Base-by-base conservation (phyloP, 2,797 vertebrate genomes). In the Ctenopoma kingsleyae region DNA sequence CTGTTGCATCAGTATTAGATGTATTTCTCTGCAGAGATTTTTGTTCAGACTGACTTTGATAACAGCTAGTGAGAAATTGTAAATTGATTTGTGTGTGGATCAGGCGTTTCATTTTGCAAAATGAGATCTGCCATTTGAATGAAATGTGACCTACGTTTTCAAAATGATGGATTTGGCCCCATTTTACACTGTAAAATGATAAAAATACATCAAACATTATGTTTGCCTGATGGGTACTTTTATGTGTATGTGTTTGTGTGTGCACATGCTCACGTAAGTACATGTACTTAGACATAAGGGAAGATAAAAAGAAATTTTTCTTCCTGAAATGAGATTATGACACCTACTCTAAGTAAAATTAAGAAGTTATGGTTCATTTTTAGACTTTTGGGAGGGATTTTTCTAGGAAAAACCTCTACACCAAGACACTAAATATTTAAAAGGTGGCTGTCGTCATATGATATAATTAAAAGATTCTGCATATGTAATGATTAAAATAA, bases 21-120 rank as follows among this genome's bases (percentile, higher is more conserved):
- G 68, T 38, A 66, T 67, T 52, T 50, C 32, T 35, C 32, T 35
- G 71, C 67, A 49, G 44, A 75, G 58, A 76, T n/a, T 60, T 71
- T 74, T 60, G 67, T 64, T 48, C 49, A 46, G 43, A 8, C 43
- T 1, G 6, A 52, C 52, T 82, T 54, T 58, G 55, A 78, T 67
- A 82, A 65, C 61, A 80, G 71, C 73, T 69, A 25, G 53, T 61
- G 56, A 59, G 51, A 58, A 69, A 83, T 51, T 12, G n/a, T 66
- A 49, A 79, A 82, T 81, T 20, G 16, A 71, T 75, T 66, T 10
- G 27, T 46, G 77, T 62, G 54, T 49, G 69, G 55, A 71, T 75
- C 32, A 25, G 57, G 69, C 70, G 54, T 66, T 76, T 61, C 15
- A 0, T 50, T 67, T 56, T 36, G 48, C 8, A 30, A 59, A 70